Base-by-base conservation (phyloP, 2,113 vertebrate species). In the Herpailurus yagouaroundi region DNA sequence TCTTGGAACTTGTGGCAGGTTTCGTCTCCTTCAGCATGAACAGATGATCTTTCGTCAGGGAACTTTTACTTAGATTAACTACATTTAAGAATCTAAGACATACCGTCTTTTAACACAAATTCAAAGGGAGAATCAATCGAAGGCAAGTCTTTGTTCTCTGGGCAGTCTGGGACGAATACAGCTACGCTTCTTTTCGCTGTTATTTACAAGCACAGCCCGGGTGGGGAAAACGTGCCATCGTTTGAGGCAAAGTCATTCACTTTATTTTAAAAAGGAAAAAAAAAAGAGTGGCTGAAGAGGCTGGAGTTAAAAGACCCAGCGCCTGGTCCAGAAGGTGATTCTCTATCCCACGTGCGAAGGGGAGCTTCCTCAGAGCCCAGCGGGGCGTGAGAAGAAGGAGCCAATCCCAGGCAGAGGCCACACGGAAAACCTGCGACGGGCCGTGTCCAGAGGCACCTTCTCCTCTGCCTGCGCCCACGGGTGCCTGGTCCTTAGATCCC, bases 221-320 rank as follows among this genome's bases (percentile, higher is more conserved):
- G 0, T 5, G 41, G 33, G 31, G 0, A 0, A 18, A 10, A 10
- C 45, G 27, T 0, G 5, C 12, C 13, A 5, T n/a, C 23, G 2
- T 64, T 14, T 4, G 6, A 13, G 23, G 64, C 45, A 31, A 45
- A 11, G 29, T 10, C 29, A 3, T 60, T 33, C 33, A 13, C n/a
- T 69, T 23, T 48, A 18, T n/a, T 18, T 52, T 25, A 25, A 41
- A 73, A 45, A 76, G 29, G 29, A 45, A 74, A 25, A 31, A 45
- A 74, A 31, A 31, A 64, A 66, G 82, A 18, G 36, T 18, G 11
- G 21, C 31, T 6, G 19, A 7, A 1, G 15, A 31, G 19, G 45
- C 66, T 79, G 27, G 48, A 7, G 45, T 12, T 7, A 2, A 8
- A 9, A 31, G 41, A 25, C 10, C 10, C 0, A 4, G 12, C 15